Conservation (phyloP, 2,888 invertebrate species). For the Cephus pulcher region DNA sequence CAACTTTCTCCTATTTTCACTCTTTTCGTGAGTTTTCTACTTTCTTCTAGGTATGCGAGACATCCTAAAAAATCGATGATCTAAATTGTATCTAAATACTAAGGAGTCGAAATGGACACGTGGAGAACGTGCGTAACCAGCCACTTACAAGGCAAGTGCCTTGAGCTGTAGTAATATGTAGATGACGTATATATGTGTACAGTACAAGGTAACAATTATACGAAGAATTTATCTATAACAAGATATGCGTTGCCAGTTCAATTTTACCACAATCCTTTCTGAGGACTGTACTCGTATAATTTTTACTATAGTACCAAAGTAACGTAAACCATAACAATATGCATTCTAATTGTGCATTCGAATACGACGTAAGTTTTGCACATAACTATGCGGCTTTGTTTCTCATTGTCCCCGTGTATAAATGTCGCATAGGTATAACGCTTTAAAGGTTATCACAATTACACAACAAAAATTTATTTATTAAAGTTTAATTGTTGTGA, state of each 20-base stretch:
- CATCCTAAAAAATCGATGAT: constrained; percentile 35
- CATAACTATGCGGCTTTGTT: neutral
- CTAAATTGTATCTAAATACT: constrained; percentile 35
- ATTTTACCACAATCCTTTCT: neutral
- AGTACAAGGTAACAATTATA: neutral
- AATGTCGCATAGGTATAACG: neutral
- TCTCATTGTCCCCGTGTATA: neutral
- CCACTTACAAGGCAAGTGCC: constrained; percentile 30
- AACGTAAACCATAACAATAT: neutral
- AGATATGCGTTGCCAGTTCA: neutral
- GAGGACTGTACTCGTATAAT: neutral
- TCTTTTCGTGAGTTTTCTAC: constrained; percentile 20
- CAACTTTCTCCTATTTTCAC: constrained; percentile 20
- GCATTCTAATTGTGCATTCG: neutral
- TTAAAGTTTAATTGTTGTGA: neutral
- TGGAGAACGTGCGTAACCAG: constrained; percentile 36
- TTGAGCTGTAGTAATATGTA: neutral
- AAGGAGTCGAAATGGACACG: constrained; percentile 31
- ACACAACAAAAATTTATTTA: neutral
- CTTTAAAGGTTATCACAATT: neutral
- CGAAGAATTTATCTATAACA: neutral
- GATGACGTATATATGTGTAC: neutral
- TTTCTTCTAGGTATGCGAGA: constrained; percentile 15
- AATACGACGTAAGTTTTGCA: neutral
- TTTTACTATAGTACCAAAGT: neutral